These are phyloP conservation scores for Ips nitidus DNA, from an alignment of 1,140 invertebrate genomes.

Conservation along the genomic window DNA sequence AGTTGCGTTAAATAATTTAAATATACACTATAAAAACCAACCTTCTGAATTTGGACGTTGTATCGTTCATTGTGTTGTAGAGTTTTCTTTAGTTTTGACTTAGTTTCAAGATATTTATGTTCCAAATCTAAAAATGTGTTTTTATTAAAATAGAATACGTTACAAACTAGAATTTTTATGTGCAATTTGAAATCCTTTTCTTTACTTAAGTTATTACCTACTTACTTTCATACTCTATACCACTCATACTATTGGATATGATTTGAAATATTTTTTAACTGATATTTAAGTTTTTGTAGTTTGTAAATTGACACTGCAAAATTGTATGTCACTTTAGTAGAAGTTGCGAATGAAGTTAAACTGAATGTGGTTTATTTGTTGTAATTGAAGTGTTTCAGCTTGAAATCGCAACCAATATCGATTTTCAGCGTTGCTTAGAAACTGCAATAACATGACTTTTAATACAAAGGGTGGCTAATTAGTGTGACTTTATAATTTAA, in stretches of 20 bases:
- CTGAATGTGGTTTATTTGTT: too few species aligned
- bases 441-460: too few species aligned
- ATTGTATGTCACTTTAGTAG: too few species aligned
- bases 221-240: conserved; percentile 26
- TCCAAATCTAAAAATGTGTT: conserved; percentile 45
- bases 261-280: background rate
- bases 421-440: too few species aligned
- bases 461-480: too few species aligned
- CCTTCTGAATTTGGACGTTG: conserved; percentile 17
- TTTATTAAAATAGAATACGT: background rate
- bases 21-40: background rate
- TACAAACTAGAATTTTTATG: background rate
- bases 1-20: background rate
- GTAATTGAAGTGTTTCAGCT: too few species aligned
- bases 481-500: too few species aligned
- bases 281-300: too few species aligned
- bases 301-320: too few species aligned
- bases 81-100: conserved; percentile 56
- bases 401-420: too few species aligned
- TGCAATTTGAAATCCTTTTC: background rate
- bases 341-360: too few species aligned
- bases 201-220: background rate
- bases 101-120: conserved; percentile 55
- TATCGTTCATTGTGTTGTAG: conserved; percentile 55
- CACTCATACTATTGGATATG: conserved; percentile 19